These are phyloP conservation scores for Venturia canescens DNA, from an alignment of 1,140 invertebrate species.

Conservation along the genomic window DNA sequence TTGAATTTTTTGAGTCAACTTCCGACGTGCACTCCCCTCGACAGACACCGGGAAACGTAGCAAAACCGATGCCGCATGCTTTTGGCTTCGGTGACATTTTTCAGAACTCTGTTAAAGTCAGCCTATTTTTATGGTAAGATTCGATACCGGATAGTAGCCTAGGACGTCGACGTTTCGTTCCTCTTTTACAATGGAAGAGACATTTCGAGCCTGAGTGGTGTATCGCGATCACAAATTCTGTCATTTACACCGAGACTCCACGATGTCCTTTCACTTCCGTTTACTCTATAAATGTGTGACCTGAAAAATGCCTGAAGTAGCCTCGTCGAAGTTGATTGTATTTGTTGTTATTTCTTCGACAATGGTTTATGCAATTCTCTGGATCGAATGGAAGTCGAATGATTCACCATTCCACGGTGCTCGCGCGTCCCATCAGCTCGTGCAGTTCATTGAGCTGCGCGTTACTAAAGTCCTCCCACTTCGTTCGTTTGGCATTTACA, in stretches of 20 bases:
- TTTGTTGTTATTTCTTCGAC: background rate
- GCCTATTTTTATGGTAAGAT: background rate
- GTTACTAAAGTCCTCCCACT: background rate
- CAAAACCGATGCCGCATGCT: background rate
- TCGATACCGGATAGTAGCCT: background rate
- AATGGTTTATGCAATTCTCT: background rate
- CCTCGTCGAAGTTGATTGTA: too few species aligned
- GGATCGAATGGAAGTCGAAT: background rate
- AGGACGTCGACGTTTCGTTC: background rate
- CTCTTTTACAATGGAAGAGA: background rate
- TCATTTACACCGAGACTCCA: too few species aligned
- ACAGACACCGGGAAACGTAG: background rate
- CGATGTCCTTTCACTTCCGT: too few species aligned
- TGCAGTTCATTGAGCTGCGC: constrained; percentile 1
- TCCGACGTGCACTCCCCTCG: background rate
- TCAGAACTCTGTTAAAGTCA: background rate
- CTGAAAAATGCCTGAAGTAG: too few species aligned
- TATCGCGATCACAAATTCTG: too few species aligned
- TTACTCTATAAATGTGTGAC: too few species aligned
- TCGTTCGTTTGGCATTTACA: background rate
- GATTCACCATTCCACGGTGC: background rate
- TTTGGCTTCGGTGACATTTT: background rate
- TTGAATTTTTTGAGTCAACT: constrained; percentile 2
- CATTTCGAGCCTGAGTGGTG: background rate
- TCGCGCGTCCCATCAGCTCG: background rate